phyloP scores from a whole-genome alignment of 2,888 invertebrate species.

The Napeogenes sylphis region DNA sequence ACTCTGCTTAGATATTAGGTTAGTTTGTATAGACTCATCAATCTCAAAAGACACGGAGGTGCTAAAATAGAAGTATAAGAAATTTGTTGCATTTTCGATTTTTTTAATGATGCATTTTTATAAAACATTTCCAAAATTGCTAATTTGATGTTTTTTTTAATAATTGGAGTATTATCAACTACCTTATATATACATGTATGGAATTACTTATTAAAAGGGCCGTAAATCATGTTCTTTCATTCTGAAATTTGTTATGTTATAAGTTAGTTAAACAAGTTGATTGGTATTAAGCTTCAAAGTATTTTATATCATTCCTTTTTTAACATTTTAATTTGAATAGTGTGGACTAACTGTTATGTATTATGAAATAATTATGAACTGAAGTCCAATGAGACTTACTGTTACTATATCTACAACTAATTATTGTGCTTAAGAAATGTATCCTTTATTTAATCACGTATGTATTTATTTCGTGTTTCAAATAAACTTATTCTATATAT shows the following conservation, averaged over 20 bases:
- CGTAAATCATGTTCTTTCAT: no score
- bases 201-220: no score
- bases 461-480: slow-evolving; percentile 54
- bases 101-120: slow-evolving; percentile 34
- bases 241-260: no score
- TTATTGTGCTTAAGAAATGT: slow-evolving; percentile 36
- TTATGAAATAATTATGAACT: slow-evolving; percentile 1
- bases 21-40: slow-evolving; percentile 51
- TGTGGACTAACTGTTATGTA: neutral
- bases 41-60: slow-evolving; percentile 55
- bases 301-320: no score
- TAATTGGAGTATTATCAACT: neutral
- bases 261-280: no score
- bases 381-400: neutral
- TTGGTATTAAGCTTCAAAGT: no score
- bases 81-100: slow-evolving; percentile 36
- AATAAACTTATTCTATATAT: slow-evolving; percentile 48
- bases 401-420: slow-evolving; percentile 22
- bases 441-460: slow-evolving; percentile 57
- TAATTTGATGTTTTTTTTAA: slow-evolving; percentile 21
- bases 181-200: neutral
- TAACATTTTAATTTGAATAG: no score
- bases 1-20: slow-evolving; percentile 41
- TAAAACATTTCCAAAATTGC: slow-evolving; percentile 30
- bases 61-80: slow-evolving; percentile 47